Evolutionary conservation across 64 coral and sea anemone species (phyloP).

Genomic region (Porites australiensis): DNA sequence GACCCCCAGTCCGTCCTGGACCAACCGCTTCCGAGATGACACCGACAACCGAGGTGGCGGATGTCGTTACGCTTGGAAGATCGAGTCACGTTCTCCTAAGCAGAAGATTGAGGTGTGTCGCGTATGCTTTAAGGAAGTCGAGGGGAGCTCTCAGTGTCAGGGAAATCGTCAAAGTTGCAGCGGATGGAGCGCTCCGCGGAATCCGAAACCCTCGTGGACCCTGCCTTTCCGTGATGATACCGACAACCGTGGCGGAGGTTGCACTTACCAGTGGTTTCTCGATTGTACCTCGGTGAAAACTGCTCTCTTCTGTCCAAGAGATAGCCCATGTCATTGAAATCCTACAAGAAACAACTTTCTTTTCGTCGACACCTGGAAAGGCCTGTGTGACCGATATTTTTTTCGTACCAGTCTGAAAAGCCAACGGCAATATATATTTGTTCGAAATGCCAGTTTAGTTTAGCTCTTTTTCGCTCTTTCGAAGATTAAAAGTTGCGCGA

Average conservation of each 20-base stretch:
- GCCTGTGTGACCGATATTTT: too few species aligned
- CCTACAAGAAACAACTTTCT: too few species aligned
- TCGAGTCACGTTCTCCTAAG: not conserved
- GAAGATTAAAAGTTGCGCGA: too few species aligned
- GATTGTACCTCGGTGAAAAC: constrained; percentile 5
- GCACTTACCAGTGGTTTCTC: constrained; percentile 58
- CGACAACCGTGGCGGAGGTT: constrained; percentile 61
- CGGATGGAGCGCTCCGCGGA: constrained; percentile 8
- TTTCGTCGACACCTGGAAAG: too few species aligned
- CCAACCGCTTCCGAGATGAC: constrained; percentile 51
- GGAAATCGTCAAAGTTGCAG: constrained; percentile 62
- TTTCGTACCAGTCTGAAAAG: too few species aligned
- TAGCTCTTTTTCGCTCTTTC: too few species aligned
- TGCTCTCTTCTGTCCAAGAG: not conserved
- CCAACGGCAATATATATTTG: too few species aligned
- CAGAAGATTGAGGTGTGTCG: not conserved
- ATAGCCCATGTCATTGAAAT: too few species aligned
- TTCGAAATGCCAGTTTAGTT: too few species aligned
- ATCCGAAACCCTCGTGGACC: constrained; percentile 40
- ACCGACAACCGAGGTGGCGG: not conserved
- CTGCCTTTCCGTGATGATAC: constrained; percentile 73
- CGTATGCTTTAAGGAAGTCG: constrained; percentile 70
- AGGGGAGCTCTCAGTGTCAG: constrained; percentile 76
- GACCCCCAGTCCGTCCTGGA: constrained; percentile 53
- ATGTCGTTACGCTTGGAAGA: constrained; percentile 53